Conservation (phyloP, 2,113 vertebrate genomes). For the Erpornis zantholeuca region DNA sequence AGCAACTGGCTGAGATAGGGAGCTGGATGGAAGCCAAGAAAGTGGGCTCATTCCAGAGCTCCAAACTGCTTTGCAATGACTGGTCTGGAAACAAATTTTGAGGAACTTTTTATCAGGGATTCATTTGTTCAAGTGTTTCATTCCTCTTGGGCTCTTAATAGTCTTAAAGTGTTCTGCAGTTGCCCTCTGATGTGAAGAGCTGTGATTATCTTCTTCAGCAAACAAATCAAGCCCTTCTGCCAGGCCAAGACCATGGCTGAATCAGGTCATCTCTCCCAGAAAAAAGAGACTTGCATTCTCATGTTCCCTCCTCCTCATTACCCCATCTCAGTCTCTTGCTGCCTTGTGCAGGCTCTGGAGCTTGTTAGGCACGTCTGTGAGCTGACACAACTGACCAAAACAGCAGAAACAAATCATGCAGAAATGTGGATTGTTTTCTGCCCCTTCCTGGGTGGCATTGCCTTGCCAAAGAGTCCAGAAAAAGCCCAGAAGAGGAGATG, state of each 20-base stretch:
- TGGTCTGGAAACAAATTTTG: conserved; percentile 24
- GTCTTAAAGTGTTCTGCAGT: not conserved
- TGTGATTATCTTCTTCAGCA: not conserved
- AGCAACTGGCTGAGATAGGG: conserved; percentile 15
- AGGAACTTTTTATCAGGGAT: conserved; percentile 7
- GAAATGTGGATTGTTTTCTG: not conserved
- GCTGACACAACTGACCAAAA: not conserved
- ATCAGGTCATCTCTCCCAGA: not conserved
- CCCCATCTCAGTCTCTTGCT: rapidly evolving
- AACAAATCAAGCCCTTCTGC: not conserved
- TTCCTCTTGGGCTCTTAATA: not conserved
- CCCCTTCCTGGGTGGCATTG: not conserved
- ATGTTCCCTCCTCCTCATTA: not conserved
- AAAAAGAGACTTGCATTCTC: not conserved
- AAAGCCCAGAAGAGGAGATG: not conserved
- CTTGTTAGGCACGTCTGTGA: not conserved
- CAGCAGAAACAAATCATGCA: not conserved
- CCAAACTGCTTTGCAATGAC: not conserved
- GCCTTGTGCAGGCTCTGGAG: not conserved
- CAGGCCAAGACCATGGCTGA: not conserved
- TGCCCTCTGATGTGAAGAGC: not conserved
- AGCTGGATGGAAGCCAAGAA: conserved; percentile 19
- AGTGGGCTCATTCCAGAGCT: not conserved
- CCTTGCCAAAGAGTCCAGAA: not conserved
- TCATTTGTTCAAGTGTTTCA: conserved; percentile 6